Base-by-base conservation (phyloP, 2,797 vertebrate genomes). In the Poecilia picta region DNA sequence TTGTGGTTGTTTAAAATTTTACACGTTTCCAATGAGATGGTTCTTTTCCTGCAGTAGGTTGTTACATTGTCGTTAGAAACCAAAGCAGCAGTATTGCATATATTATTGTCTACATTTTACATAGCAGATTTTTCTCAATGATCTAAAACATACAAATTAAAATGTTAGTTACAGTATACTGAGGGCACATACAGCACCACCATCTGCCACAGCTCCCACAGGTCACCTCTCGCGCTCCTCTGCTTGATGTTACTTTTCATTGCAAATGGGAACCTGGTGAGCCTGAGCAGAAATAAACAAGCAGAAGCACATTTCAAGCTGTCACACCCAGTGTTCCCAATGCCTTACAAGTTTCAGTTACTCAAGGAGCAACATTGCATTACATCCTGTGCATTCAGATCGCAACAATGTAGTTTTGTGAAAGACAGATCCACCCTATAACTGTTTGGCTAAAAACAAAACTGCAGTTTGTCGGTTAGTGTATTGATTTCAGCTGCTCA, bases 361-460 rank as follows among this genome's bases (percentile, higher is more conserved):
- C 89, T 86, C 73, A 89, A 91, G 73, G 55, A 79, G 62, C 73
- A 55, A 79, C 79, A 83, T 92, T 90, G 83, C 85, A 70, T 87
- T 85, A 83, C 73, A 81, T 90, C 88, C 87, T 84, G 89, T 83
- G 57, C 43, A 16, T 85, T 85, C 33, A 78, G 31, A 74, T 79
- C 3, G 46, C 76, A 75, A 86, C 72, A 66, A 73, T 57, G 18
- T 51, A 41, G 68, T 64, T 84, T n/a, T 78, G 55, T 49, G 59
- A 85, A 78, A 43, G 10, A 77, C 71, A 36, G 71, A 81, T 31
- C 78, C 78, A 46, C 78, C 87, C 85, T 76, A 18, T 77, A 45
- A 59, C 25, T 3, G 39, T 12, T 31, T 0, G 36, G 25, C 28
- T n/a, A 25, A 36, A 45, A 23, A 72, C 55, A 33, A 43, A n/a